Evolutionary conservation across 2,888 invertebrate species (phyloP).

Genomic region (Brachycybe producta): DNA sequence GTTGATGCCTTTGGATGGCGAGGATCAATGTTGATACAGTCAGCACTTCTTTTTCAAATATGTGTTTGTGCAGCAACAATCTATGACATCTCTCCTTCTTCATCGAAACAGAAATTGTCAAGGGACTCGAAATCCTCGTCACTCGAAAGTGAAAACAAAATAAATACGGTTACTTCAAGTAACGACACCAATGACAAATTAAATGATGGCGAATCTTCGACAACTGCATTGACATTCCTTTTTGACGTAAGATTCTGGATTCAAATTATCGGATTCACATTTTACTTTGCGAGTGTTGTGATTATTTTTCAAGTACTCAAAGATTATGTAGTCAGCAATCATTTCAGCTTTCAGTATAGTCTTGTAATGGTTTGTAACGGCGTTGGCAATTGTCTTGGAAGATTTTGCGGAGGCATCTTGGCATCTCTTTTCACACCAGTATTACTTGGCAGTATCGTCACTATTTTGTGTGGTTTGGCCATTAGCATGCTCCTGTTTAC

Average conservation of each 20-base stretch:
- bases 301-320: not conserved
- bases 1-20: not conserved
- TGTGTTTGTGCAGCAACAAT: not conserved
- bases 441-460: too few relatives aligned
- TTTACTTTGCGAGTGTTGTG: not conserved
- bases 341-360: not conserved
- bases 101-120: too few relatives aligned
- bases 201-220: too few relatives aligned
- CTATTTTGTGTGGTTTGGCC: too few relatives aligned
- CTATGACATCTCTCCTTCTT: not conserved
- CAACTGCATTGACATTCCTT: too few relatives aligned
- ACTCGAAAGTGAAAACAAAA: too few relatives aligned
- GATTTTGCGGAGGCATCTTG: not conserved
- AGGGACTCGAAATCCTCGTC: too few relatives aligned
- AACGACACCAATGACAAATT: too few relatives aligned
- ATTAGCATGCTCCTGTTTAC: not conserved
- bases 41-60: not conserved
- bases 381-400: not conserved
- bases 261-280: not conserved
- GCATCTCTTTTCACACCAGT: not conserved
- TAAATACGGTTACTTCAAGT: too few relatives aligned
- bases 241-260: not conserved
- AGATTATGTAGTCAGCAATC: not conserved
- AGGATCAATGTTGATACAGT: constrained; percentile 4
- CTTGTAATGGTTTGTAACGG: not conserved